These are phyloP conservation scores for Acipenser ruthenus DNA, from an alignment of 2,797 vertebrate species.

Conservation along the genomic window DNA sequence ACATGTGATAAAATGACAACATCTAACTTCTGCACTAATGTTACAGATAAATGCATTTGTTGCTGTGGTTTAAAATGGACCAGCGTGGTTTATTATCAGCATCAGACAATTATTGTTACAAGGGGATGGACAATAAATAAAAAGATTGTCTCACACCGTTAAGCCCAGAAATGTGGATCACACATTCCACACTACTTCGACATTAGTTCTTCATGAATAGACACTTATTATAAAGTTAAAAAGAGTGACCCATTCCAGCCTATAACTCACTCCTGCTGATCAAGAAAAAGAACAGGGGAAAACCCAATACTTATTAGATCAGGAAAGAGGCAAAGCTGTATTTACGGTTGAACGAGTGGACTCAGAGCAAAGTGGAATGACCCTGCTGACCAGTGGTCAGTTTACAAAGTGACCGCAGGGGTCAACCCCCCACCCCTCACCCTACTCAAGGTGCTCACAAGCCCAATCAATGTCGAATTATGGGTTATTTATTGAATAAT, in stretches of 20 bases:
- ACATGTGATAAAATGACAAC: too few relatives aligned
- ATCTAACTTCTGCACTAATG: too few relatives aligned
- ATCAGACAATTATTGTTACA: too few relatives aligned
- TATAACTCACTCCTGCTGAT: constrained; percentile 43
- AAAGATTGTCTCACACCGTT: too few relatives aligned
- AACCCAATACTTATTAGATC: constrained; percentile 60
- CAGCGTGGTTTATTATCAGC: too few relatives aligned
- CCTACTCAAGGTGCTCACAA: constrained; percentile 47
- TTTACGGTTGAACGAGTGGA: constrained; percentile 6
- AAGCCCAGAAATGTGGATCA: too few relatives aligned
- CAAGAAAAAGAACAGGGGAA: constrained; percentile 53
- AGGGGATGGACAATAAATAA: too few relatives aligned
- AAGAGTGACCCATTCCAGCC: constrained; percentile 37
- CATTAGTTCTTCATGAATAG: too few relatives aligned
- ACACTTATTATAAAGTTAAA: constrained; percentile 39
- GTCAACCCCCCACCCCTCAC: constrained; percentile 48
- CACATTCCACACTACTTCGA: too few relatives aligned
- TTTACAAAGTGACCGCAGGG: constrained; percentile 60
- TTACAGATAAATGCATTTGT: too few relatives aligned
- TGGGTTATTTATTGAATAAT: constrained; percentile 83
- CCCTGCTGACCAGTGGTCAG: constrained; percentile 58
- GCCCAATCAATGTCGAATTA: constrained; percentile 80
- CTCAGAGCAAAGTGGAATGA: constrained; percentile 32
- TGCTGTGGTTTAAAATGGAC: too few relatives aligned
- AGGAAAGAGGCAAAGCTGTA: constrained; percentile 25